Evolutionary conservation across 1,140 invertebrate genomes (phyloP).

Genomic region (Hycleus cichorii): DNA sequence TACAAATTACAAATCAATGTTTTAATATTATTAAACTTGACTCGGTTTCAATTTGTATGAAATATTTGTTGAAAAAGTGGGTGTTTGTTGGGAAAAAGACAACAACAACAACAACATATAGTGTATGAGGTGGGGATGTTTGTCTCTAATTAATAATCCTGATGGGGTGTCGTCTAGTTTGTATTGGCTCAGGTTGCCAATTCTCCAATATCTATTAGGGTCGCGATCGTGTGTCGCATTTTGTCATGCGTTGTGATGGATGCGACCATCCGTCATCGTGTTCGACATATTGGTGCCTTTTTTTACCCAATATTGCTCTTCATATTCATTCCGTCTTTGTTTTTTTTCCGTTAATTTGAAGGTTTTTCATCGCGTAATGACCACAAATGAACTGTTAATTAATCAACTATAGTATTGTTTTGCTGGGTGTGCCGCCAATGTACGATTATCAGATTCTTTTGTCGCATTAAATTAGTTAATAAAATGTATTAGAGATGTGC

Average conservation of each 20-base stretch:
- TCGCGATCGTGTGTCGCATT: conserved; percentile 13
- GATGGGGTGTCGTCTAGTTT: conserved; percentile 6
- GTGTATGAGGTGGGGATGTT: not conserved
- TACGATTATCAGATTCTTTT: not conserved
- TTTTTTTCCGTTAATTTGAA: too few species aligned
- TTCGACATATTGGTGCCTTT: conserved; percentile 9
- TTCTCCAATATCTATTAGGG: conserved; percentile 14
- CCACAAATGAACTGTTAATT: not conserved
- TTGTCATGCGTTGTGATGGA: conserved; percentile 16
- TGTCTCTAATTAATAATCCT: conserved; percentile 7
- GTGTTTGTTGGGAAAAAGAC: too few species aligned
- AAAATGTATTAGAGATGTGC: too few species aligned
- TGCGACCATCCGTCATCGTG: conserved; percentile 20
- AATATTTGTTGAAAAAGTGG: too few species aligned
- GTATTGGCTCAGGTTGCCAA: conserved; percentile 14
- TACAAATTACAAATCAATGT: too few species aligned
- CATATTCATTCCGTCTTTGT: too few species aligned
- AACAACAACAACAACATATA: too few species aligned
- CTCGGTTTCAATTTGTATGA: too few species aligned
- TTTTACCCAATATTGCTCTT: too few species aligned
- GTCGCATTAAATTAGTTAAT: too few species aligned
- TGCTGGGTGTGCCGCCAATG: not conserved
- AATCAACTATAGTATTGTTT: not conserved
- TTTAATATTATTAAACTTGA: too few species aligned
- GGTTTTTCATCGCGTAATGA: conserved; percentile 9